phyloP scores from a whole-genome alignment of 2,888 invertebrate species.

The Stenurella melanura region DNA sequence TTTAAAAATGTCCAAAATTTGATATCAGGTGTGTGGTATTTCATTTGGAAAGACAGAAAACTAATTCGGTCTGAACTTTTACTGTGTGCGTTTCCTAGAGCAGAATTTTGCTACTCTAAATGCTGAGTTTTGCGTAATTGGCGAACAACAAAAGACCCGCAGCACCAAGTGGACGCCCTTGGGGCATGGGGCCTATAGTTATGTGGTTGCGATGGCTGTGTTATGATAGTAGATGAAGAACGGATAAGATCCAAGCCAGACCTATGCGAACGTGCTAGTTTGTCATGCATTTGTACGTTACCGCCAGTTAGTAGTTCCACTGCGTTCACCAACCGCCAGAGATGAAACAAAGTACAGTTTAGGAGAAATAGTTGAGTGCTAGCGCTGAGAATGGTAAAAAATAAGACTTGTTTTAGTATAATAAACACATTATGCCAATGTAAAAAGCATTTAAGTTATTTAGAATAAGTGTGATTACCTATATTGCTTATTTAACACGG shows the following conservation, averaged over 20 bases:
- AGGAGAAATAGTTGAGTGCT: conserved; percentile 40
- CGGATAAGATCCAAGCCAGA: conserved; percentile 69
- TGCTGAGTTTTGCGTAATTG: conserved; percentile 86
- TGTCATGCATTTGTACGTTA: conserved; percentile 83
- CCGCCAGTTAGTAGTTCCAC: conserved; percentile 81
- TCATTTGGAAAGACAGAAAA: neutral
- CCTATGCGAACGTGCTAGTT: conserved; percentile 69
- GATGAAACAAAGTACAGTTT: conserved; percentile 72
- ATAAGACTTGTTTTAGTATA: conserved; percentile 11
- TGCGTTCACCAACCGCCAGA: conserved; percentile 67
- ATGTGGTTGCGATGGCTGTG: conserved; percentile 68
- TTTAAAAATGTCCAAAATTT: too few relatives aligned
- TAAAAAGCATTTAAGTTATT: neutral
- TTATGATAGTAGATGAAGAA: conserved; percentile 62
- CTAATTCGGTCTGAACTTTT: conserved; percentile 8
- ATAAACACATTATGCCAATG: neutral
- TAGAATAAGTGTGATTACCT: neutral
- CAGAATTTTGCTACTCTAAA: conserved; percentile 76
- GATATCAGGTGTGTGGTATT: too few relatives aligned
- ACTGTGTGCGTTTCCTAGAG: neutral
- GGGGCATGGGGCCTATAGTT: conserved; percentile 73
- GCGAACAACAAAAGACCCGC: conserved; percentile 85
- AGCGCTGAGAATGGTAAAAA: conserved; percentile 40
- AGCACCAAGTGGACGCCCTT: conserved; percentile 84
- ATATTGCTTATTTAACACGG: neutral